Evolutionary conservation across 2,888 invertebrate genomes (phyloP), one percentile per base, ranked within the genome.

Genomic region (Scaptodrosophila latifasciaeformis): DNA sequence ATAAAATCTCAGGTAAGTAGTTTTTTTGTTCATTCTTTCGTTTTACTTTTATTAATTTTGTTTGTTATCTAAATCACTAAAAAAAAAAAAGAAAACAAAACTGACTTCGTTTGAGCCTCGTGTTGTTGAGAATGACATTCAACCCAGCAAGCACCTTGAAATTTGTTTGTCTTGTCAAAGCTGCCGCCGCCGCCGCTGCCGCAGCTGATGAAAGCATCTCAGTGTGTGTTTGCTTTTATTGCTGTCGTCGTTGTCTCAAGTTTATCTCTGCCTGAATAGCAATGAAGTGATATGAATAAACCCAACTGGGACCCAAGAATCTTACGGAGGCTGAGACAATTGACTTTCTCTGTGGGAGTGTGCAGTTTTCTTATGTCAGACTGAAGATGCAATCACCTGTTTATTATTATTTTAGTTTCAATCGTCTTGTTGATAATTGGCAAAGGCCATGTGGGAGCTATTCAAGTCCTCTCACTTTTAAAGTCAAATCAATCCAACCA

Each of bases 11-110:
- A 7, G 24, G 4, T 24, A 7, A 7, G 7, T 24, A n/a, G n/a
- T n/a, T n/a, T n/a, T n/a, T n/a, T n/a, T n/a, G n/a, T n/a, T n/a
- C n/a, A n/a, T n/a, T n/a, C n/a, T n/a, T n/a, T n/a, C n/a, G 24
- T 24, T 24, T 3, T 5, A 13, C 6, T 27, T 2, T 24, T 42
- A 10, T 37, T 47, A 49, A 42, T 54, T 43, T 57, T 46, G 35
- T 58, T 27, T 67, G 35, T 69, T 75, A 75, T 75, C 76, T 75
- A 55, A 64, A 59, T 69, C 62, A 65, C n/a, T n/a, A n/a, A n/a
- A n/a, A n/a, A n/a, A n/a, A n/a, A n/a, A n/a, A n/a, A n/a, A n/a
- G n/a, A n/a, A n/a, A n/a, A n/a, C 54, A 58, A 56, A 75, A 75
- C 66, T 55, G 64, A 64, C 67, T 63, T 63, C 54, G 54, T 35